A percentile compares a stretch with the other conserved stretches of the same genome.
Evolutionary conservation across 2,888 invertebrate genomes (phyloP).

Genomic region (Erannis defoliaria): DNA sequence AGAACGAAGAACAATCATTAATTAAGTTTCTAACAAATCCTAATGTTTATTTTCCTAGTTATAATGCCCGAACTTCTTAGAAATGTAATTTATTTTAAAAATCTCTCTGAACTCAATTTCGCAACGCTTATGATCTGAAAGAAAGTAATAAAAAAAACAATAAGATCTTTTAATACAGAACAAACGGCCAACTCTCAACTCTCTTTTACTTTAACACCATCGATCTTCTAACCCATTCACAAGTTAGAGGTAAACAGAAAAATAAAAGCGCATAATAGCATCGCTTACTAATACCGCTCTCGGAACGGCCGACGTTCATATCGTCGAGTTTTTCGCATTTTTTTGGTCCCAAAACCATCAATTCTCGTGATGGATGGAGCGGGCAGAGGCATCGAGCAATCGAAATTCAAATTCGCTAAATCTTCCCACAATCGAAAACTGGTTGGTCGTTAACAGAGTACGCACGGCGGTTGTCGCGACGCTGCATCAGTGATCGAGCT

Average conservation of each 20-base stretch:
- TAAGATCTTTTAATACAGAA: constrained; percentile 7
- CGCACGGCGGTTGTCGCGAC: constrained; percentile 56
- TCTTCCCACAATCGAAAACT: constrained; percentile 84
- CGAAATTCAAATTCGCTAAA: constrained; percentile 87
- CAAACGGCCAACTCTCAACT: constrained; percentile 25
- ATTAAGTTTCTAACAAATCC: background rate
- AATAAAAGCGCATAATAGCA: constrained; percentile 72
- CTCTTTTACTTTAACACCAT: constrained; percentile 40
- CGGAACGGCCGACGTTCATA: constrained; percentile 80
- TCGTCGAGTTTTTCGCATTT: constrained; percentile 71
- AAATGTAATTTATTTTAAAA: background rate
- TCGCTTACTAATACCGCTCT: constrained; percentile 77
- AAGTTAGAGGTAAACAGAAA: constrained; percentile 51
- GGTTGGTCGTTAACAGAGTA: constrained; percentile 83
- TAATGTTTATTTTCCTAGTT: no score
- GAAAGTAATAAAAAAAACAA: background rate
- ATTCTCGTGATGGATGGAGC: constrained; percentile 85
- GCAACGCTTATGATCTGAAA: constrained; percentile 1
- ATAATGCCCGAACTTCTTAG: no score
- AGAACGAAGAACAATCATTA: background rate
- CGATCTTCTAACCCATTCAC: constrained; percentile 46
- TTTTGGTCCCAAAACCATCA: constrained; percentile 85
- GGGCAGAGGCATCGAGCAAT: constrained; percentile 63
- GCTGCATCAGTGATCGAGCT: constrained; percentile 11
- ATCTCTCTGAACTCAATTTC: constrained; percentile 2